Conservation (phyloP, 2,797 vertebrate genomes). For the Pseudochirops cupreus region DNA sequence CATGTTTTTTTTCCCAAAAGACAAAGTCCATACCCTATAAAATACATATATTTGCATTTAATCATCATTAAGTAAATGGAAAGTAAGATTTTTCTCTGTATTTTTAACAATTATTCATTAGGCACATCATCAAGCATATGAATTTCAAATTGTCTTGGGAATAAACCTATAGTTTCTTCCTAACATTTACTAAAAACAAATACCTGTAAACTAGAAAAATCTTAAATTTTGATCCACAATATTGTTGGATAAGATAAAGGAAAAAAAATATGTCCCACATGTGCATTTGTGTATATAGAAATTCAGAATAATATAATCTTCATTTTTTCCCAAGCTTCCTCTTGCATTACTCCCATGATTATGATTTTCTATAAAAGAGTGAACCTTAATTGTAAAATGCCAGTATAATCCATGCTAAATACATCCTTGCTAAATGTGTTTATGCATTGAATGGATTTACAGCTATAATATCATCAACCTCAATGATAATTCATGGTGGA, state of each 20-base stretch:
- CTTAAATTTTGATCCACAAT: conserved; percentile 50
- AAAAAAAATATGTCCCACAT: conserved; percentile 40
- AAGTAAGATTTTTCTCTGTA: conserved; percentile 25
- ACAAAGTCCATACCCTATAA: not conserved
- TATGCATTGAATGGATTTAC: conserved; percentile 52
- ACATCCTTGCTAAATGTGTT: conserved; percentile 49
- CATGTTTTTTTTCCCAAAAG: conserved; percentile 12
- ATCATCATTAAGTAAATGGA: conserved; percentile 8
- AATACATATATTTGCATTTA: conserved; percentile 18
- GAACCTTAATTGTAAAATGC: conserved; percentile 32
- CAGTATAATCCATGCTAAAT: conserved; percentile 34
- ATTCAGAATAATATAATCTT: conserved; percentile 4
- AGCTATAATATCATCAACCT: conserved; percentile 19
- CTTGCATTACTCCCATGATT: not conserved
- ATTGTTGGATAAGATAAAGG: conserved; percentile 37
- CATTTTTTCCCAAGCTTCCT: not conserved
- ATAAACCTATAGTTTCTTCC: conserved; percentile 6
- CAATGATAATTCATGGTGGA: conserved; percentile 38
- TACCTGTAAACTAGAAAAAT: conserved; percentile 39
- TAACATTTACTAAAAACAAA: conserved; percentile 55
- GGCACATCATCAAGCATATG: conserved; percentile 38
- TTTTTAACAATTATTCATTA: conserved; percentile 16
- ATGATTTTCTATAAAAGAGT: conserved; percentile 44
- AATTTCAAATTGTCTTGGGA: conserved; percentile 49
- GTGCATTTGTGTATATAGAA: not conserved